These are phyloP conservation scores for Syngnathus floridae DNA, from an alignment of 2,113 vertebrate genomes.

Conservation along the genomic window DNA sequence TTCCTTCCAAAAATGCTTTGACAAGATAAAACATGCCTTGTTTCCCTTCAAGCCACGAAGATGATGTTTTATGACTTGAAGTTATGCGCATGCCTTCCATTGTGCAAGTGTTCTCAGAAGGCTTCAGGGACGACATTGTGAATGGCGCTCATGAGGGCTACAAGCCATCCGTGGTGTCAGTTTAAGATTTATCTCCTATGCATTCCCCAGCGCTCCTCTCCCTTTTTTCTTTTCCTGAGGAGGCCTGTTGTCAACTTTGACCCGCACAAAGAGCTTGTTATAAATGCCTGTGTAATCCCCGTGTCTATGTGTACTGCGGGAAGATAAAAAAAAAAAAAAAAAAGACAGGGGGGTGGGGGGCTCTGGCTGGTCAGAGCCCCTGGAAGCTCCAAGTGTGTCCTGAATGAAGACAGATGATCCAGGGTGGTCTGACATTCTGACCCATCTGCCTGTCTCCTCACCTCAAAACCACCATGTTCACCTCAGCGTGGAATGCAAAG, in stretches of 20 bases:
- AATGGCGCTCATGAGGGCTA: neutral
- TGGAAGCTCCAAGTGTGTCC: conserved; percentile 13
- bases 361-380: conserved; percentile 2
- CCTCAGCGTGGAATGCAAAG: conserved; percentile 46
- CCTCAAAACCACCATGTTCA: conserved; percentile 42
- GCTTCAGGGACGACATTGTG: neutral
- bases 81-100: conserved; percentile 5
- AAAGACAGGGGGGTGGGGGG: neutral
- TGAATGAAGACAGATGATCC: conserved; percentile 52
- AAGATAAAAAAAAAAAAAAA: conserved; percentile 25
- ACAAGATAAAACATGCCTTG: conserved; percentile 20
- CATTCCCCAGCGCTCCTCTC: conserved; percentile 38
- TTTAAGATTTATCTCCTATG: conserved; percentile 38
- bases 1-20: conserved; percentile 6
- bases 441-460: conserved; percentile 48
- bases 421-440: conserved; percentile 41
- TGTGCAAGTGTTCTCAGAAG: conserved; percentile 1
- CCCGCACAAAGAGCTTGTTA: conserved; percentile 56
- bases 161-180: conserved; percentile 17
- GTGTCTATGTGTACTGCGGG: conserved; percentile 30
- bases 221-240: conserved; percentile 31
- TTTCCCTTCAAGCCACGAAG: neutral
- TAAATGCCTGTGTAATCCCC: conserved; percentile 62
- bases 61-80: conserved; percentile 1
- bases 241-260: conserved; percentile 60